Percentiles rank a stretch among this genome's conserved stretches.
These are phyloP conservation scores for Oncorhynchus nerka DNA, from an alignment of 2,113 vertebrate species.

Conservation along the genomic window DNA sequence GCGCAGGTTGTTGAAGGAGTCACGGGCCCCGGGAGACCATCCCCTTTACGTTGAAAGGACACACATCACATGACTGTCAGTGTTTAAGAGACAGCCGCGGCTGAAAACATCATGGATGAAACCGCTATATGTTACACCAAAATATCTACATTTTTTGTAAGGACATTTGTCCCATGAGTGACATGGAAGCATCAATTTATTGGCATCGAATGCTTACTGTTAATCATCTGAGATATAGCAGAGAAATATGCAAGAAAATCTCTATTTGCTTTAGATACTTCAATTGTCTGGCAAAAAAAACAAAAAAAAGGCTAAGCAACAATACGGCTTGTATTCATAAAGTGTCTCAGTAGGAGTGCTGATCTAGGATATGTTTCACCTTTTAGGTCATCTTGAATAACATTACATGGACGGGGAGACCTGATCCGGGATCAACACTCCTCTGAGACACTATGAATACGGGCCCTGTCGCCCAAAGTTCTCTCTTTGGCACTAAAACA, in stretches of 20 bases:
- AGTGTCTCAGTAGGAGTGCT: too few relatives aligned
- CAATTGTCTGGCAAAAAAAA: not conserved
- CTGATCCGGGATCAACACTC: too few relatives aligned
- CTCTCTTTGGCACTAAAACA: too few relatives aligned
- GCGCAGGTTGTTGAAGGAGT: conserved; percentile 88
- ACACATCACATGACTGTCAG: conserved; percentile 38
- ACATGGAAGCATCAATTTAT: not conserved
- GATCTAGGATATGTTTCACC: too few relatives aligned
- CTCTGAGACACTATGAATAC: too few relatives aligned
- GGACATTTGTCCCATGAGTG: not conserved
- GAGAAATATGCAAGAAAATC: not conserved
- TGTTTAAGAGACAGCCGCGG: conserved; percentile 25
- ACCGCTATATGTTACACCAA: conserved; percentile 12
- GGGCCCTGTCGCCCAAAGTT: too few relatives aligned
- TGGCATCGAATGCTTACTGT: too few relatives aligned
- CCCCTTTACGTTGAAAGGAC: conserved; percentile 74
- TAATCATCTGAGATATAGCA: not conserved
- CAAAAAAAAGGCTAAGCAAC: too few relatives aligned
- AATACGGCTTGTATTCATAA: too few relatives aligned
- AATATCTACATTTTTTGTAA: not conserved
- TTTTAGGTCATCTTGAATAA: too few relatives aligned
- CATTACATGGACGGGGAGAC: too few relatives aligned
- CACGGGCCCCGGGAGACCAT: conserved; percentile 91
- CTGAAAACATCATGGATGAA: conserved; percentile 7
- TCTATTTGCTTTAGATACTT: not conserved